phyloP scores from a whole-genome alignment of 2,888 invertebrate species.

The Apotomis turbidana region DNA sequence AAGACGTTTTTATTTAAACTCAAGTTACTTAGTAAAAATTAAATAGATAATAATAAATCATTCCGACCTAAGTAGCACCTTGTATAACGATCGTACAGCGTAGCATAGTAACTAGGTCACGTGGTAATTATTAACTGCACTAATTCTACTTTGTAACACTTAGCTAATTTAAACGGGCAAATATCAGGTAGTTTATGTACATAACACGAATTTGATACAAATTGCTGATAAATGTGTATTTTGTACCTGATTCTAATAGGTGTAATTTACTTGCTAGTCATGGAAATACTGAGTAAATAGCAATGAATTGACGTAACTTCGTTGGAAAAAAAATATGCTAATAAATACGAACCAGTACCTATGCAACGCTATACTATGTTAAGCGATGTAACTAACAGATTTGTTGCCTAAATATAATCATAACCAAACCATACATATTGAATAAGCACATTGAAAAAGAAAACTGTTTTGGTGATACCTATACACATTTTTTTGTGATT shows the following conservation, averaged over 20 bases:
- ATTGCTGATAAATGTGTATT: constrained; percentile 13
- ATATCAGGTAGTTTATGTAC: constrained; percentile 44
- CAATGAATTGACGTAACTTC: too few relatives aligned
- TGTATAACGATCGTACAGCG: constrained; percentile 7
- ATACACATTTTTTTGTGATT: too few relatives aligned
- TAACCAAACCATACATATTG: too few relatives aligned
- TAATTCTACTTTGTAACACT: constrained; percentile 64
- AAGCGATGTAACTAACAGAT: too few relatives aligned
- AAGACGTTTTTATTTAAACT: too few relatives aligned
- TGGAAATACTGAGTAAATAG: too few relatives aligned
- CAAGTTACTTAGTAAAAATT: background rate
- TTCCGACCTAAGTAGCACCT: background rate
- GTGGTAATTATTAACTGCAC: constrained; percentile 66
- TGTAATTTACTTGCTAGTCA: background rate
- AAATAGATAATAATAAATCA: background rate
- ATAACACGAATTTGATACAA: constrained; percentile 13
- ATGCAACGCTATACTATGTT: too few relatives aligned
- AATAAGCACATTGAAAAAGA: too few relatives aligned
- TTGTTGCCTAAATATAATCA: too few relatives aligned
- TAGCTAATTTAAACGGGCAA: constrained; percentile 49
- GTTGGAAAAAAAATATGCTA: too few relatives aligned
- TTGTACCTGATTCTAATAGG: background rate
- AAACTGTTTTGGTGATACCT: too few relatives aligned
- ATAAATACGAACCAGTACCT: too few relatives aligned
- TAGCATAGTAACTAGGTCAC: constrained; percentile 66